Conservation (phyloP, 2,113 vertebrate genomes). For the Neomonachus schauinslandi region DNA sequence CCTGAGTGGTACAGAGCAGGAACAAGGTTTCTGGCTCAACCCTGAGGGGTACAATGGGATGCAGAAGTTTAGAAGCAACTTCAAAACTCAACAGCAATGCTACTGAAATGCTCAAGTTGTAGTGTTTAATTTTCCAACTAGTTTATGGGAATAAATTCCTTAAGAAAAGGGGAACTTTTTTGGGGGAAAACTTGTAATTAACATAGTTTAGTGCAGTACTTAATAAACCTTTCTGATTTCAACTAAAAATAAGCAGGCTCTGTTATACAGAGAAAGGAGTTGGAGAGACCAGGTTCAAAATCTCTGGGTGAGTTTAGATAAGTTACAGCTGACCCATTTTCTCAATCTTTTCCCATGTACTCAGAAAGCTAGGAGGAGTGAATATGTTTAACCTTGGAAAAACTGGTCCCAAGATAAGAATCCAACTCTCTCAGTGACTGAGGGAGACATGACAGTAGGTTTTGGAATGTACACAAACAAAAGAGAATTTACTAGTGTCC, state of each 20-base stretch:
- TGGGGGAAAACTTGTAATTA: background rate
- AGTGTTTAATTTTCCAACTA: conserved; percentile 11
- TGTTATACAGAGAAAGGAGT: background rate
- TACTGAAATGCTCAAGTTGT: background rate
- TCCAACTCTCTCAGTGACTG: background rate
- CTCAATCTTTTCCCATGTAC: background rate
- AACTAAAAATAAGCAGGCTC: conserved; percentile 31
- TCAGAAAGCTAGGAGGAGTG: background rate
- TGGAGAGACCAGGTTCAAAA: background rate
- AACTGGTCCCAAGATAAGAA: conserved; percentile 6
- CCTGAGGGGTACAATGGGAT: background rate
- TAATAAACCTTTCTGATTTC: conserved; percentile 49
- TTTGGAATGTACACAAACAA: conserved; percentile 8
- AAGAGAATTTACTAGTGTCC: background rate
- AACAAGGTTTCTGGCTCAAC: background rate
- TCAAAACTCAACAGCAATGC: background rate
- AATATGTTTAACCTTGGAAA: background rate
- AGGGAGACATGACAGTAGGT: background rate
- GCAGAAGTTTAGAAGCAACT: background rate
- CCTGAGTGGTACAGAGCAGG: background rate
- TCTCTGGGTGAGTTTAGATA: background rate
- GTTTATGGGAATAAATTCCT: conserved; percentile 42
- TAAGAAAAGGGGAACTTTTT: background rate
- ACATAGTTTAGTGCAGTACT: background rate
- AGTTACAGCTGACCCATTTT: background rate